Evolutionary conservation across 2,113 vertebrate species (phyloP), one percentile per base, ranked within the genome.

Genomic region (Eurystomus gularis): DNA sequence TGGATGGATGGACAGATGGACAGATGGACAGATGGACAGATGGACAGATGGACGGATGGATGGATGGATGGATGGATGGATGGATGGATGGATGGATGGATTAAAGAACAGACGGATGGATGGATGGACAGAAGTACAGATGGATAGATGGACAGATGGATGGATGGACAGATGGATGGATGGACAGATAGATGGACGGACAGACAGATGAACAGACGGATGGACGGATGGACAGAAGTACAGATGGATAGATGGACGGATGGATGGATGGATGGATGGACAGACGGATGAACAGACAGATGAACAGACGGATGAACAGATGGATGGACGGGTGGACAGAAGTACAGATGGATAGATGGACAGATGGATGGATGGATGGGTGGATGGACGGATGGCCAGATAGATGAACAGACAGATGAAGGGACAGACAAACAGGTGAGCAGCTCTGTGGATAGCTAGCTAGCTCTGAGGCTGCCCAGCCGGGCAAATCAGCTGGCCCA

Each of bases 201-300:
- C 2, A 4, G 15, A 4, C 4, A 8, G 39, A 3, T 7, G 5
- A 26, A 33, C 2, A 9, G 5, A 8, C 2, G 7, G 5, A 23
- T 4, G 18, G 16, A 5, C 13, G 26, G 4, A 9, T 7, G 6
- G 35, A 5, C 3, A 3, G n/a, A 1, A 4, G 13, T 17, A 19
- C 17, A 19, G 31, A 6, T 4, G 23, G 7, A 7, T 2, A 4
- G 15, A 4, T 5, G 10, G 39, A 3, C 6, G 5, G 31, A 33
- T 2, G 11, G 5, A 8, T 2, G 7, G 26, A 16, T 3, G 6
- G 31, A 26, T 6, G 20, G n/a, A 8, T 20, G 33, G 13, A 37
- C 4, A 15, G 48, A 33, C 0, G 6, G 21, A 35, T 4, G 12
- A 33, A 18, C 7, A 5, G 7, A 13, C 2, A 20, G 21, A 9